Evolutionary conservation across 2,113 vertebrate species (phyloP).

Genomic region (Platichthys flesus): DNA sequence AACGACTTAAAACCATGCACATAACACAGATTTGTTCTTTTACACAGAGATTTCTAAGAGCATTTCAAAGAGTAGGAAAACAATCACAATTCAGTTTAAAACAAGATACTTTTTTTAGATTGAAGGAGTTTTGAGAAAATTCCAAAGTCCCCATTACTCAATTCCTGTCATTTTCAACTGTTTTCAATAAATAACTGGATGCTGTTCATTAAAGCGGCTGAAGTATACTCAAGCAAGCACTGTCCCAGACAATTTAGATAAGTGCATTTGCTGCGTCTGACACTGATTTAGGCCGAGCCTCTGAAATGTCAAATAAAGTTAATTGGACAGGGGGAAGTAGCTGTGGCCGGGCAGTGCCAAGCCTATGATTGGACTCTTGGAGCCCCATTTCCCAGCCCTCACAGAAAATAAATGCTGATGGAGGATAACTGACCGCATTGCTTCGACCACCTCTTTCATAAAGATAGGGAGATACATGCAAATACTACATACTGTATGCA

Average conservation of each 20-base stretch:
- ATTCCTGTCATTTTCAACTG: slow-evolving; percentile 69
- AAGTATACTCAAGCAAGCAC: slow-evolving; percentile 69
- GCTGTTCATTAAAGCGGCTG: slow-evolving; percentile 72
- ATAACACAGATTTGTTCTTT: slow-evolving; percentile 9
- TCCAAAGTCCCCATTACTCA: slow-evolving; percentile 53
- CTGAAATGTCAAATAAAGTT: slow-evolving; percentile 79
- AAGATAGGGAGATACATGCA: slow-evolving; percentile 46
- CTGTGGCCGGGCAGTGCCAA: slow-evolving; percentile 64
- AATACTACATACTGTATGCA: slow-evolving; percentile 28
- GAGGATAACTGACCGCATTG: slow-evolving; percentile 58
- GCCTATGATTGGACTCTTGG: slow-evolving; percentile 57
- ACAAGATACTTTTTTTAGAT: slow-evolving; percentile 5
- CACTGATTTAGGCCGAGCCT: slow-evolving; percentile 73
- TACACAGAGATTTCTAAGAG: not conserved
- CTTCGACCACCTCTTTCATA: slow-evolving; percentile 52
- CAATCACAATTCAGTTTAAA: slow-evolving; percentile 4
- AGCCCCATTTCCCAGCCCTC: slow-evolving; percentile 60
- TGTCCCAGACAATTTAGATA: slow-evolving; percentile 79
- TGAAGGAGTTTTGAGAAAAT: slow-evolving; percentile 1
- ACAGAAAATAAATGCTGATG: slow-evolving; percentile 67
- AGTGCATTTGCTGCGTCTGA: slow-evolving; percentile 75
- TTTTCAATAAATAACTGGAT: slow-evolving; percentile 73
- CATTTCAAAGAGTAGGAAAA: slow-evolving; percentile 15
- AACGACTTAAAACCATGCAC: slow-evolving; percentile 3
- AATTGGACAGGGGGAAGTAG: slow-evolving; percentile 68